phyloP scores from a whole-genome alignment of 2,113 vertebrate genomes.

The Oreotrochilus melanogaster region DNA sequence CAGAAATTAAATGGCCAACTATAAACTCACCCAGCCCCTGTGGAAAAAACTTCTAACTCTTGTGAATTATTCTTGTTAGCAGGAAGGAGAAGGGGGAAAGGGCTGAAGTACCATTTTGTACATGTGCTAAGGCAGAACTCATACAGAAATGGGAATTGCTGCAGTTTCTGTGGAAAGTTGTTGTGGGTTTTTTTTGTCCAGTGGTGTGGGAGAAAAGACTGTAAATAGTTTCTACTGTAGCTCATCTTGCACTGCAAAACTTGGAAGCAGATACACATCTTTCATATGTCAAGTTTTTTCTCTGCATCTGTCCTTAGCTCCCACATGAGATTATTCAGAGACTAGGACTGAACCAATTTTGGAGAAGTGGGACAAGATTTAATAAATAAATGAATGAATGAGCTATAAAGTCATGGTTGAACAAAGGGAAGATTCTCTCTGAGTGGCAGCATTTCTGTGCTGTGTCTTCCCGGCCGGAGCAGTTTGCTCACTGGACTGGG shows the following conservation, averaged over 20 bases:
- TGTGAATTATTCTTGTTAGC: not conserved
- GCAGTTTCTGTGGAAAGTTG: not conserved
- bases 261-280: not conserved
- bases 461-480: not conserved
- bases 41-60: not conserved
- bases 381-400: not conserved
- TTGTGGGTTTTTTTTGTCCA: not conserved
- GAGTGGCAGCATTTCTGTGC: not conserved
- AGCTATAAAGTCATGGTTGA: not conserved
- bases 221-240: conserved; percentile 25
- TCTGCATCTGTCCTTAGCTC: not conserved
- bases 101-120: not conserved
- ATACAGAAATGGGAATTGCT: not conserved
- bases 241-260: not conserved
- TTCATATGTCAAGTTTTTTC: not conserved
- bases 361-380: not conserved
- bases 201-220: not conserved
- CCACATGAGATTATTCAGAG: conserved; percentile 2
- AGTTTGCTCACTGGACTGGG: not conserved
- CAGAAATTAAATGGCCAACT: not conserved
- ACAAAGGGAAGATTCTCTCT: not conserved
- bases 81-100: not conserved
- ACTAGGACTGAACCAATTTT: not conserved
- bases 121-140: not conserved
- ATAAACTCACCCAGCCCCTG: not conserved